Percentiles rank a stretch among this genome's conserved stretches.
These are phyloP conservation scores for Crypturellus tataupa DNA, from an alignment of 2,797 vertebrate species.

Conservation along the genomic window DNA sequence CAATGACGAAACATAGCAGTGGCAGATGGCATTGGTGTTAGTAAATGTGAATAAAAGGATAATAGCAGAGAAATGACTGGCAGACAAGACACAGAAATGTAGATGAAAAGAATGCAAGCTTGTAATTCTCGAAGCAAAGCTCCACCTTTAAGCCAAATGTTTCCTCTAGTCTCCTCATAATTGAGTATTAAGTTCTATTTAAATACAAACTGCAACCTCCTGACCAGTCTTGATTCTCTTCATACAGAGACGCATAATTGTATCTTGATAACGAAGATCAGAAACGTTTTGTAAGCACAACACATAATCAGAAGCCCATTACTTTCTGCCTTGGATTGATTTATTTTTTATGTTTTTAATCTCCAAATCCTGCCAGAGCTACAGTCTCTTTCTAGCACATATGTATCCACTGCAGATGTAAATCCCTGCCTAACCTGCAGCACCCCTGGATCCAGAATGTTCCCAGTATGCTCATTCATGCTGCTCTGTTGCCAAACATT, in stretches of 20 bases:
- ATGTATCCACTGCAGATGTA: slow-evolving; percentile 82
- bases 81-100: slow-evolving; percentile 85
- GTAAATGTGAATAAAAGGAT: slow-evolving; percentile 81
- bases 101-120: slow-evolving; percentile 88
- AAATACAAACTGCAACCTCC: slow-evolving; percentile 78
- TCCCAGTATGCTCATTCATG: slow-evolving; percentile 74
- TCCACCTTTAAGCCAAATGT: slow-evolving; percentile 81
- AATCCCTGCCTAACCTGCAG: slow-evolving; percentile 82
- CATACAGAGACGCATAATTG: slow-evolving; percentile 74
- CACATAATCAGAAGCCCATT: slow-evolving; percentile 77
- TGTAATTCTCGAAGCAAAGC: slow-evolving; percentile 82
- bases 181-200: slow-evolving; percentile 75
- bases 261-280: slow-evolving; percentile 76
- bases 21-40: slow-evolving; percentile 95
- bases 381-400: slow-evolving; percentile 76
- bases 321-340: slow-evolving; percentile 75
- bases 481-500: slow-evolving; percentile 77
- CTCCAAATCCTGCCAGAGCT: slow-evolving; percentile 77
- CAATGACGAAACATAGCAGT: slow-evolving; percentile 99
- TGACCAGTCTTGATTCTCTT: slow-evolving; percentile 75
- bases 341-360: slow-evolving; percentile 83
- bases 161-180: slow-evolving; percentile 78
- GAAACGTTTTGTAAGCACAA: slow-evolving; percentile 73
- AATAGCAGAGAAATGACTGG: slow-evolving; percentile 81
- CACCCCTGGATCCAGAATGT: slow-evolving; percentile 80